phyloP scores from a whole-genome alignment of 2,113 vertebrate genomes.

The Stomatorhinus ivindoensis region DNA sequence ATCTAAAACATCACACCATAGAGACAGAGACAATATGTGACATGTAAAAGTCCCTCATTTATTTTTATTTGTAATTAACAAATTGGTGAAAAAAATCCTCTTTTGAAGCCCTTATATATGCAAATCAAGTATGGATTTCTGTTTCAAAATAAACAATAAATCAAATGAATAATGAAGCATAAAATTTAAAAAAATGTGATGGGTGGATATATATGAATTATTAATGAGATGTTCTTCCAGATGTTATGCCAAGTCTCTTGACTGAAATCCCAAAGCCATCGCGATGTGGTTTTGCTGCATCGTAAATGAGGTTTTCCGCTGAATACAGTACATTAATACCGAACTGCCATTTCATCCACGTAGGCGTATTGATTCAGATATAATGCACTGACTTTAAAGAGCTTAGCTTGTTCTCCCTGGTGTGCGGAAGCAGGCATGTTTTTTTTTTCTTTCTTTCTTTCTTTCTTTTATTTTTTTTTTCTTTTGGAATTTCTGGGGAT shows the following conservation, averaged over 20 bases:
- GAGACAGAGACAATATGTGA: neutral
- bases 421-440: neutral
- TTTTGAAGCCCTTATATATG: neutral
- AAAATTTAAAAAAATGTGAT: neutral
- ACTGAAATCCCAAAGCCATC: slow-evolving; percentile 13
- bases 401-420: neutral
- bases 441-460: neutral
- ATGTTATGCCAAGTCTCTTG: slow-evolving; percentile 1
- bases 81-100: neutral
- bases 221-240: slow-evolving; percentile 13
- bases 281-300: slow-evolving; percentile 2
- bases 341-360: neutral
- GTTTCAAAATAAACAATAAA: neutral
- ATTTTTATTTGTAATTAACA: neutral
- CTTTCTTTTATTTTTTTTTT: neutral
- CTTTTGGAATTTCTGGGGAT: neutral
- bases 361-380: slow-evolving; percentile 18
- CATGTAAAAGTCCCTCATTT: neutral
- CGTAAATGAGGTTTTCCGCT: neutral
- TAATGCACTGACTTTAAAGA: slow-evolving; percentile 15
- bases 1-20: neutral
- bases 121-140: neutral
- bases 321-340: neutral
- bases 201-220: slow-evolving; percentile 8
- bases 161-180: neutral